These are phyloP conservation scores for Mycetomoellerius zeteki DNA, from an alignment of 1,140 invertebrate species.

Conservation along the genomic window DNA sequence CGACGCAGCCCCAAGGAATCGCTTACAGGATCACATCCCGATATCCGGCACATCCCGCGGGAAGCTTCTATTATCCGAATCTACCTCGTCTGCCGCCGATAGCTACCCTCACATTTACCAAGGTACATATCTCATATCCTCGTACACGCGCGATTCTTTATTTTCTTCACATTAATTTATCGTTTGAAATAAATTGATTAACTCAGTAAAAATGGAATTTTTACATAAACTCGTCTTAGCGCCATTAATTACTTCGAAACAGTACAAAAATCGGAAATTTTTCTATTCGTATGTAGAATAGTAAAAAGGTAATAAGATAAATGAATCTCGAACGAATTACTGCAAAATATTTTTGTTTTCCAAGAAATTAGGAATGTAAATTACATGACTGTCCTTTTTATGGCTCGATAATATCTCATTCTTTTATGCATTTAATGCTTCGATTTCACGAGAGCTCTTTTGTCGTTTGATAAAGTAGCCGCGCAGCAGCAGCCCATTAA, in stretches of 20 bases:
- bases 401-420: conserved; percentile 25
- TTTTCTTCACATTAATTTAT: conserved; percentile 26
- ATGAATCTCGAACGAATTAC: not conserved
- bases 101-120: conserved; percentile 95
- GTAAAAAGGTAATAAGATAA: not conserved
- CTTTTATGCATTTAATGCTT: conserved; percentile 34
- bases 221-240: not conserved
- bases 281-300: not conserved
- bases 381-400: not conserved
- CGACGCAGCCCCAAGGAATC: conserved; percentile 95
- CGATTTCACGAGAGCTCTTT: conserved; percentile 29
- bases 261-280: not conserved
- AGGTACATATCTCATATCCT: conserved; percentile 87
- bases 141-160: not conserved
- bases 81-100: conserved; percentile 95
- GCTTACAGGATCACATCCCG: conserved; percentile 96
- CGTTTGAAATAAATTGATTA: conserved; percentile 13
- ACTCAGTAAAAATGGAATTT: not conserved
- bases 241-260: not conserved
- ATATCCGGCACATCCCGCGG: conserved; percentile 96
- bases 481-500: conserved; percentile 16
- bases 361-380: conserved; percentile 2
- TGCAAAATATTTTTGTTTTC: not conserved
- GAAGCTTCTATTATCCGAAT: conserved; percentile 98
- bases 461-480: conserved; percentile 37